A percentile compares a stretch with the other conserved stretches of the same genome.
Conservation (phyloP, 2,888 invertebrate species). For the Caenorhabditis virilis region DNA sequence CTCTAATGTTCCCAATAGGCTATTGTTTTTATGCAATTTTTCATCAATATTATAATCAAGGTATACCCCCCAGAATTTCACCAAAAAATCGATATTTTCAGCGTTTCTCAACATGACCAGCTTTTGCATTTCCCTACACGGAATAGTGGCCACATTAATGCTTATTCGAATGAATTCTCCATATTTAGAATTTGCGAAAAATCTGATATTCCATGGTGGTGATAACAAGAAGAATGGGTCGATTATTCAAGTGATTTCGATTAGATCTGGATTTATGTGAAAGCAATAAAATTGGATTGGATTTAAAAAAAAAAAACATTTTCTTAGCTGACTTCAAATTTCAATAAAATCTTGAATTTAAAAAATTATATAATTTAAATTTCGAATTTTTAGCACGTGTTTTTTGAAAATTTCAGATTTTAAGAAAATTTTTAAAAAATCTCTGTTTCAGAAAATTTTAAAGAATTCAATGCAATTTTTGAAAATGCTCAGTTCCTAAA, state of each 20-base stretch:
- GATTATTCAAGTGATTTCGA: too few species aligned
- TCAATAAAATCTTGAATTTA: too few species aligned
- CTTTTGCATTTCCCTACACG: slow-evolving; percentile 6
- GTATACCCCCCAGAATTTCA: not conserved
- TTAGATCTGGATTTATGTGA: too few species aligned
- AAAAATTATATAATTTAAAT: too few species aligned
- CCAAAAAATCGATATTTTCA: not conserved
- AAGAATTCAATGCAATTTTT: too few species aligned
- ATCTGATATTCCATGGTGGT: not conserved
- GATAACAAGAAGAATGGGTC: not conserved
- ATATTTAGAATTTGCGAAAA: slow-evolving; percentile 1
- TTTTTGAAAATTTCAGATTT: not conserved
- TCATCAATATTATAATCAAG: slow-evolving; percentile 10
- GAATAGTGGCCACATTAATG: slow-evolving; percentile 3
- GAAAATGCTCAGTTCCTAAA: too few species aligned
- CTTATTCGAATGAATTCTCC: slow-evolving; percentile 5
- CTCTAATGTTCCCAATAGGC: slow-evolving; percentile 1
- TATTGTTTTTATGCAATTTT: slow-evolving; percentile 10
- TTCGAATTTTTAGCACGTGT: too few species aligned
- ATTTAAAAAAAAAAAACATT: too few species aligned
- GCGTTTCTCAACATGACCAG: slow-evolving; percentile 4
- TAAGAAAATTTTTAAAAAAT: too few species aligned
- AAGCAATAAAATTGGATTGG: too few species aligned
- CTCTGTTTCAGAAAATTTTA: too few species aligned
- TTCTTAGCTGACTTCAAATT: too few species aligned